Conservation (phyloP, 2,113 vertebrate species). For the Apteryx mantelli region DNA sequence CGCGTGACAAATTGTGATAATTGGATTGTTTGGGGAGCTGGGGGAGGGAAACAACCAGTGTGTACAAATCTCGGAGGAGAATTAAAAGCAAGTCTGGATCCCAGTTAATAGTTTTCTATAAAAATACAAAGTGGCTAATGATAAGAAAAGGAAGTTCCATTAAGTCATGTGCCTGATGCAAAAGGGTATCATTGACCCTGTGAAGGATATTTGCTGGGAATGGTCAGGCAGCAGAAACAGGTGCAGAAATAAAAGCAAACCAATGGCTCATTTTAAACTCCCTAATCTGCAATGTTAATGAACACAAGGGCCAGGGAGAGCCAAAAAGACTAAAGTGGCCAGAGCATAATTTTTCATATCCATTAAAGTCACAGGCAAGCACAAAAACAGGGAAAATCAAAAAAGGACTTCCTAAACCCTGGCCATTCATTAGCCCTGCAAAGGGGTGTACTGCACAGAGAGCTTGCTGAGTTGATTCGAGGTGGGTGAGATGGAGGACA, state of each 20-base stretch:
- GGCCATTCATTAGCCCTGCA: background rate
- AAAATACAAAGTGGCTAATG: slow-evolving; percentile 50
- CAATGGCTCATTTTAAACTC: background rate
- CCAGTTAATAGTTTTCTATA: slow-evolving; percentile 5
- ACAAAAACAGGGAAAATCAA: background rate
- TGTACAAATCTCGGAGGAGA: slow-evolving; percentile 37
- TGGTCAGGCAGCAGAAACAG: slow-evolving; percentile 41
- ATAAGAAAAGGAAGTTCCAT: slow-evolving; percentile 44
- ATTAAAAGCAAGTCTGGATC: slow-evolving; percentile 41
- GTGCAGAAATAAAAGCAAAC: slow-evolving; percentile 50
- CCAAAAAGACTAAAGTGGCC: background rate
- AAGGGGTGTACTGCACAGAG: fast-evolving
- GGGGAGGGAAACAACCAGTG: background rate
- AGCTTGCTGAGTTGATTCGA: background rate
- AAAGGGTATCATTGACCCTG: slow-evolving; percentile 1
- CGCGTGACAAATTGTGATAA: slow-evolving; percentile 59
- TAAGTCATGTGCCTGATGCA: background rate
- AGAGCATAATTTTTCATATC: fast-evolving
- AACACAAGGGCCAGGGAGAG: background rate
- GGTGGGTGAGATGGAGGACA: background rate
- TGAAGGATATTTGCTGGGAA: background rate
- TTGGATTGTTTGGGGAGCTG: slow-evolving; percentile 39
- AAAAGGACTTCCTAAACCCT: background rate
- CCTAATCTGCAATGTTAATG: slow-evolving; percentile 38
- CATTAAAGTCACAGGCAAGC: background rate